These are phyloP conservation scores for Oryzias sinensis DNA, from an alignment of 2,797 vertebrate genomes.

Conservation along the genomic window DNA sequence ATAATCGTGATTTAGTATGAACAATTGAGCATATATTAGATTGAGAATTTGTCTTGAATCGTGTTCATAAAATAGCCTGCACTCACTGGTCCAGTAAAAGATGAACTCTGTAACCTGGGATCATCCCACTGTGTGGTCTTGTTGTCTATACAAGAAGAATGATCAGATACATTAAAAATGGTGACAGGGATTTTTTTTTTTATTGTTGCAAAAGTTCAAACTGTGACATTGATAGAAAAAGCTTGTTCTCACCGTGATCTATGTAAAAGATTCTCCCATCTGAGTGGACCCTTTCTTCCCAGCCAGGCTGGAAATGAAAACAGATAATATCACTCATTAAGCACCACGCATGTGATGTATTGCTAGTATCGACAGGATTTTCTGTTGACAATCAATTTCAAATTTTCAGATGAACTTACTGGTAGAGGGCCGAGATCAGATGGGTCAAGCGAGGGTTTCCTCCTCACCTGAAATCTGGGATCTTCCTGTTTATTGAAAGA, in stretches of 20 bases:
- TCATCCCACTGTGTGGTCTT: conserved; percentile 97
- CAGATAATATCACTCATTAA: background rate
- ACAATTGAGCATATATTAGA: background rate
- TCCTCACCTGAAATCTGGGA: conserved; percentile 85
- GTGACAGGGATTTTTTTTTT: too few relatives aligned
- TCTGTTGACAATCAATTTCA: background rate
- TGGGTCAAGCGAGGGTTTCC: conserved; percentile 83
- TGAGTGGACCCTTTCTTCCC: conserved; percentile 93
- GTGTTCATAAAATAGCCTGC: conserved; percentile 3
- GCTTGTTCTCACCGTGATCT: conserved; percentile 87
- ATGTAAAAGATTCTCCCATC: conserved; percentile 96
- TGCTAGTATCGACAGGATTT: background rate
- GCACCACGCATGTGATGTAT: background rate
- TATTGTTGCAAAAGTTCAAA: background rate
- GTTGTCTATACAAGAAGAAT: conserved; percentile 78
- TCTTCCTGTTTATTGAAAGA: conserved; percentile 84
- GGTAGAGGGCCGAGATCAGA: conserved; percentile 89
- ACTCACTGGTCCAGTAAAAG: conserved; percentile 92
- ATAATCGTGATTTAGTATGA: conserved; percentile 7
- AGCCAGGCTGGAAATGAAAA: conserved; percentile 82
- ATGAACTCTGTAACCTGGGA: conserved; percentile 89
- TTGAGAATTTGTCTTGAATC: conserved; percentile 1
- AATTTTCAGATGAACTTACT: conserved; percentile 70
- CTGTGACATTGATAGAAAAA: background rate
- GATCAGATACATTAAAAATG: background rate